Percentiles rank a stretch among this genome's conserved stretches.
phyloP scores from a whole-genome alignment of 2,797 vertebrate genomes.

The Lacerta agilis region DNA sequence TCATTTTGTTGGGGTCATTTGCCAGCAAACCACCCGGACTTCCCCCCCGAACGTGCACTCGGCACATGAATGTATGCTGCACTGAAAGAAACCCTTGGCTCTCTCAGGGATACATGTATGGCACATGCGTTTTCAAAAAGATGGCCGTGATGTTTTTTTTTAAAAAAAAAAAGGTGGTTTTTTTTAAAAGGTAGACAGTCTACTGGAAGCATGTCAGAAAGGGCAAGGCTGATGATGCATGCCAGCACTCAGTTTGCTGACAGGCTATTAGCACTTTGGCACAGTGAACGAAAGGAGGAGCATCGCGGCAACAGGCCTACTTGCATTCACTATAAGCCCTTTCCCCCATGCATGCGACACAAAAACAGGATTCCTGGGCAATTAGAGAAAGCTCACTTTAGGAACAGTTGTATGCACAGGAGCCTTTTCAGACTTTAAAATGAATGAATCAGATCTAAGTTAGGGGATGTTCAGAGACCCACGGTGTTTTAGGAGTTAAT shows the following conservation, averaged over 20 bases:
- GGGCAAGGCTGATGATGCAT: neutral
- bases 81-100: neutral
- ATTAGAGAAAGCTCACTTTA: neutral
- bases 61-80: no score
- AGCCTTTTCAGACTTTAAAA: neutral
- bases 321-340: neutral
- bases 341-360: neutral
- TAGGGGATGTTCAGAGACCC: no score
- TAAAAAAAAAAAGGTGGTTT: neutral
- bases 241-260: no score
- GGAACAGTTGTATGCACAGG: neutral
- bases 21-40: neutral
- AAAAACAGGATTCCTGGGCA: neutral
- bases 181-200: no score
- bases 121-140: neutral
- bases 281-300: no score
- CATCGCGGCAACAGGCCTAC: neutral
- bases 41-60: no score
- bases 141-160: neutral
- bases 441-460: no score
- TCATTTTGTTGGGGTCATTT: neutral
- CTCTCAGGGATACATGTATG: neutral
- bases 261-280: no score
- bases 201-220: neutral
- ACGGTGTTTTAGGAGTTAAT: no score